Base-by-base conservation (phyloP, 2,113 vertebrate species). In the Mixornis gularis region DNA sequence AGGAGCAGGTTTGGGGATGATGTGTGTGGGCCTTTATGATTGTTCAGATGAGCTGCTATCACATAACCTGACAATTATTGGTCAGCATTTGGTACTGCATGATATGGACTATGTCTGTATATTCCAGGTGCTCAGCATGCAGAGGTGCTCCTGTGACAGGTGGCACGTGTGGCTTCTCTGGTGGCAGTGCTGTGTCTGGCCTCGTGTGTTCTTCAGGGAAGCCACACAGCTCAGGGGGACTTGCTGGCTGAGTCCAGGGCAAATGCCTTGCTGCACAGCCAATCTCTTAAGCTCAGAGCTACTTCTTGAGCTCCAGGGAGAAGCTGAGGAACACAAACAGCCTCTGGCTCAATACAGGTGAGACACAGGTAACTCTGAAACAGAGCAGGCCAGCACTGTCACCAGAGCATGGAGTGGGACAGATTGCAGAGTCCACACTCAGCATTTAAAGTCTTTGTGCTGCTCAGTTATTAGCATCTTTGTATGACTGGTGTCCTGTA, bases 111-210 rank as follows among this genome's bases (percentile, higher is more conserved):
- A 2, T 9, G 13, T 53, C 41, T 60, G 49, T 30, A n/a, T 25
- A 0, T 72, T 76, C 14, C 43, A 44, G 32, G 24, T 30, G 63
- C 64, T 81, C 69, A 44, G 43, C 60, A 52, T 10, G 5, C 38
- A 6, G 7, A 64, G 36, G 13, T 32, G n/a, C 13, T 74, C 29
- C 62, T 52, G 5, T 6, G 27, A 38, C 16, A 74, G 20, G 13
- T 17, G 34, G 22, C 17, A 10, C 0, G 6, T 27, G 7, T 26
- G 46, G 44, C 63, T 34, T 32, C 52, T 32, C 4, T 1, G 0
- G 17, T 24, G 76, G 32, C 51, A 36, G 19, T 44, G 55, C 51
- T 17, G 2, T 4, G 2, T 3, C 63, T 55, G 70, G 52, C 32
- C 40, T 13, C 65, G 3, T 1, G 0, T 3, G 30, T 6, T 22